Evolutionary conservation across 2,888 invertebrate species (phyloP).

Genomic region (Oscheius onirici): DNA sequence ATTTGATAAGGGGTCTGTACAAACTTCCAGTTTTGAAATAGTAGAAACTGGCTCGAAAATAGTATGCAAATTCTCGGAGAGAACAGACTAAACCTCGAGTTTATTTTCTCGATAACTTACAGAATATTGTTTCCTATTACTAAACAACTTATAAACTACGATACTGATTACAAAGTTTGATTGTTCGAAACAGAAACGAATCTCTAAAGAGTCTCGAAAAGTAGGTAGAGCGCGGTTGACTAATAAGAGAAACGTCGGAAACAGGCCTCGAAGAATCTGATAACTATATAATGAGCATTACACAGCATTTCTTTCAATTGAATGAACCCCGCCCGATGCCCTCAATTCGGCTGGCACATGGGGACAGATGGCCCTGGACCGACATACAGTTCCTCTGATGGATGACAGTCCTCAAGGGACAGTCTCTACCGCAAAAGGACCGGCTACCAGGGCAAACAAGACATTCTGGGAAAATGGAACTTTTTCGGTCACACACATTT

Average conservation of each 20-base stretch:
- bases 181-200: too few species aligned
- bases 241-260: background rate
- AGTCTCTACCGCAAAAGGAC: slow-evolving; percentile 1
- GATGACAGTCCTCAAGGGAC: background rate
- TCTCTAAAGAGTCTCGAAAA: too few species aligned
- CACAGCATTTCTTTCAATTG: background rate
- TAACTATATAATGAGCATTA: slow-evolving; percentile 21
- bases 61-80: background rate
- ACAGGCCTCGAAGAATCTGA: slow-evolving; percentile 19
- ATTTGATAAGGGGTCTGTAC: background rate
- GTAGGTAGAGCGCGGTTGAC: too few species aligned
- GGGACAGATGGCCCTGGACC: background rate
- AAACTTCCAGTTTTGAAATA: too few species aligned
- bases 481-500: slow-evolving; percentile 6
- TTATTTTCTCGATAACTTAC: background rate
- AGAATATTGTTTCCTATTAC: too few species aligned
- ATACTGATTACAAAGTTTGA: too few species aligned
- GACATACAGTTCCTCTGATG: slow-evolving; percentile 2
- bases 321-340: background rate
- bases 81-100: too few species aligned
- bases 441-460: background rate
- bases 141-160: too few species aligned
- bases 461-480: background rate
- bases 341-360: slow-evolving; percentile 25
- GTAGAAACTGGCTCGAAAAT: background rate